Evolutionary conservation across 2,113 vertebrate species (phyloP), one percentile per base, ranked within the genome.

Genomic region (Alces alces): DNA sequence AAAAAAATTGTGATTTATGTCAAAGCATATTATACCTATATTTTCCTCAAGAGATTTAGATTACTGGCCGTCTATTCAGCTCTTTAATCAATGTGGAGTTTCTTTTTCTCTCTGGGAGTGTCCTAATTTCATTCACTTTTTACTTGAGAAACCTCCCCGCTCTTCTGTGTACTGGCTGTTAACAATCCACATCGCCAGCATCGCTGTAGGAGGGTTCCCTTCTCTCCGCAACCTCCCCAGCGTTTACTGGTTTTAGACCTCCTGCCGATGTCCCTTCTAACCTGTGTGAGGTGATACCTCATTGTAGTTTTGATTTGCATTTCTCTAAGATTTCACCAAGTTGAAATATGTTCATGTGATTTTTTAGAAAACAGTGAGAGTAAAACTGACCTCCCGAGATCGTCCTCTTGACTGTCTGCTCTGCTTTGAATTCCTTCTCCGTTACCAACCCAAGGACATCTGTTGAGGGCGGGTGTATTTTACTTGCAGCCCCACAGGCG

Each of bases 61-160:
- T n/a, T 10, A 21, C 17, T 10, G 17, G 33, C 33, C 33, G 0
- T 66, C 33, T 21, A 19, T 10, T 66, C 16, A 66, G 64, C 64
- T 19, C 33, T 66, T 66, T 66, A 17, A 66, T 36, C 61, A 61
- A 4, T 33, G 6, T 61, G 60, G 60, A 30, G 60, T 16, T 61
- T 61, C 64, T 36, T 66, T 19, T 66, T 36, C 33, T 11, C 16
- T 66, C 64, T 70, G 64, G 64, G 64, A 36, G 64, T 21, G n/a
- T 70, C 7, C 17, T 70, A 21, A 70, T 36, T 70, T 36, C 33
- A 70, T 70, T 36, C 64, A 0, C n/a, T 36, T 70, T 66, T 70
- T 36, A 9, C n/a, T 21, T 21, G n/a, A 70, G 64, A 5, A 19
- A 21, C n/a, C 64, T n/a, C n/a, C 64, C 1, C 0, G 0, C n/a